Evolutionary conservation across 2,888 invertebrate genomes (phyloP).

Genomic region (Apamea anceps): DNA sequence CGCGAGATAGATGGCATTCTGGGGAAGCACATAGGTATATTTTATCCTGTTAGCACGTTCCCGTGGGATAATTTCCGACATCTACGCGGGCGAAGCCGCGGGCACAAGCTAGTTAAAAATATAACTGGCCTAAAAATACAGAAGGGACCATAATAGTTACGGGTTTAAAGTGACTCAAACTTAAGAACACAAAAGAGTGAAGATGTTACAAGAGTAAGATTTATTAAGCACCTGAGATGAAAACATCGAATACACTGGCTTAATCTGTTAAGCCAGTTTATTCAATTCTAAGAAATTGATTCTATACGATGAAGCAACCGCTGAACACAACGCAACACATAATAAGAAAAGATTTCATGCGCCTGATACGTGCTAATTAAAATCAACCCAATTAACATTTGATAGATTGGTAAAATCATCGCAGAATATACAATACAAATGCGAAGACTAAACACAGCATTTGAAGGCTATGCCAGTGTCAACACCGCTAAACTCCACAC

Average conservation of each 20-base stretch:
- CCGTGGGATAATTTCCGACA: too few species aligned
- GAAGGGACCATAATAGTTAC: background rate
- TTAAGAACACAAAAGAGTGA: background rate
- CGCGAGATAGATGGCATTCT: too few species aligned
- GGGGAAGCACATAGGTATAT: too few species aligned
- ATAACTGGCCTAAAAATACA: background rate
- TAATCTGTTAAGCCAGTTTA: too few species aligned
- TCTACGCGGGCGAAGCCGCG: too few species aligned
- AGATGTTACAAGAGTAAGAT: background rate
- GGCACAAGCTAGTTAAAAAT: too few species aligned
- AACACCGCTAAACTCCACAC: background rate
- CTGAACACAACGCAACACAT: background rate
- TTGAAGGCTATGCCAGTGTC: background rate
- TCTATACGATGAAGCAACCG: background rate
- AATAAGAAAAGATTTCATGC: background rate
- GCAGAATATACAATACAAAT: background rate
- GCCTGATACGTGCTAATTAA: background rate
- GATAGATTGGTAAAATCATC: background rate
- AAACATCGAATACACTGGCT: background rate
- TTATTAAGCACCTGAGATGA: background rate
- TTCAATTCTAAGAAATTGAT: background rate
- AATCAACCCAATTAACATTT: background rate
- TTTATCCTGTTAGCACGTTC: too few species aligned
- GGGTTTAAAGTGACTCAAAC: background rate
- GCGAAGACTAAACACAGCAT: background rate